Base-by-base conservation (phyloP, 2,113 vertebrate species). In the Podarcis raffonei region DNA sequence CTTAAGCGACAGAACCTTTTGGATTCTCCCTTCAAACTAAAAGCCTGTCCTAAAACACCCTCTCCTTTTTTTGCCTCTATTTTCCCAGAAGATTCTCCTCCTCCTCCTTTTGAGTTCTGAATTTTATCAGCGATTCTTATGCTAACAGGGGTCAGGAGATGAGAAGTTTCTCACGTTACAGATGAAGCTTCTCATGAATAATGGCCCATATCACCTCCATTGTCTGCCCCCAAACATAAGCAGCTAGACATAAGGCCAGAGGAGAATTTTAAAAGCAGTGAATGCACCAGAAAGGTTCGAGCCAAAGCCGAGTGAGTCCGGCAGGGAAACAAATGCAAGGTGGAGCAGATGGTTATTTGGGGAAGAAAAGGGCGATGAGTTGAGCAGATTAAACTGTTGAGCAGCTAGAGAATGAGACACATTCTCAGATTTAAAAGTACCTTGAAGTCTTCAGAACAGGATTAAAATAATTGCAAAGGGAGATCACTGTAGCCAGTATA, bases 101-200 rank as follows among this genome's bases (percentile, higher is more conserved):
- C 96, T 96, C 15, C 30, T 83, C 39, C 87, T 77, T 88, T 88
- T 97, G 92, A 95, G 93, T 94, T 94, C 89, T 97, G 96, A 96
- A 95, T 97, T 97, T 98, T 97, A 96, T 94, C 93, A 94, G 94
- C 95, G 88, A 98, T 99, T 99, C 97, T 98, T 97, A 98, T 99
- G 98, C 96, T 98, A 98, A 99, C 98, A 94, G 95, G 94, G 98
- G 98, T 98, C 98, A 98, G 97, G 95, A 97, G 97, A 98, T 97
- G 98, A 98, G 97, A 96, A 96, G 96, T 97, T 98, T 98, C 98
- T 99, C 98, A 98, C 97, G 96, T 98, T 98, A 96, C 97, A 97
- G 97, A 97, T 96, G 97, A 97, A 97, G 96, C 97, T 96, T 77
- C 94, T 96, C 96, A 95, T 97, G 97, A 96, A 97, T 97, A 96